Base-by-base conservation (phyloP, 2,113 vertebrate genomes). In the Aphelocoma coerulescens region DNA sequence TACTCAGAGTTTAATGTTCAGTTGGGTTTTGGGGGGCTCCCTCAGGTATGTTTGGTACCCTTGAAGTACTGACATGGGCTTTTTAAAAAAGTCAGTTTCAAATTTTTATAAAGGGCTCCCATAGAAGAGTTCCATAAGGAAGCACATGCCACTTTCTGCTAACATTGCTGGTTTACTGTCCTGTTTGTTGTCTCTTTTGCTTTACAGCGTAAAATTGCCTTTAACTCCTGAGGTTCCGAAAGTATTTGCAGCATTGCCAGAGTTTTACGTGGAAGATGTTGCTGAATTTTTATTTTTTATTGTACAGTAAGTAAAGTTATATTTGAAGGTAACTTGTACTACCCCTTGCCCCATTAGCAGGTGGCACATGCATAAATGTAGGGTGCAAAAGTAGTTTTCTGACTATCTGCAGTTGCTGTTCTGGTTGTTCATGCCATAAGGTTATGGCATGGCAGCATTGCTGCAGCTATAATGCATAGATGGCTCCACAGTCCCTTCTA, bases 261-360 rank as follows among this genome's bases (percentile, higher is more conserved):
- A 99, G 97, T 99, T 99, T 97, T 99, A 99, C 88, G 98, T 99
- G 95, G 99, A 99, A 98, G 99, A 99, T 94, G 98, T 99, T 96
- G 99, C 99, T 14, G 99, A 99, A 98, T 99, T 99, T 98, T 98
- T 99, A 98, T 99, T 99, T 98, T 99, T 99, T 98, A 99, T 99
- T 96, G 99, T 99, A 98, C 99, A 99, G 99, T 99, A 98, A 99
- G 99, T 99, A 46, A 66, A 94, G 23, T 57, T 69, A 4, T 46
- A 58, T 57, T 82, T 59, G 44, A 92, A 77, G 16, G n/a, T 44
- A 77, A 37, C 3, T 21, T 57, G 8, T 73, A 7, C 33, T 69
- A 8, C 17, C 30, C 3, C 18, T 73, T 85, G 21, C 41, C 33
- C 35, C n/a, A 24, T 23, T 39, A 48, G 21, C 18, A 58, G 69